phyloP scores from a whole-genome alignment of 2,113 vertebrate genomes.

The Sialia sialis region DNA sequence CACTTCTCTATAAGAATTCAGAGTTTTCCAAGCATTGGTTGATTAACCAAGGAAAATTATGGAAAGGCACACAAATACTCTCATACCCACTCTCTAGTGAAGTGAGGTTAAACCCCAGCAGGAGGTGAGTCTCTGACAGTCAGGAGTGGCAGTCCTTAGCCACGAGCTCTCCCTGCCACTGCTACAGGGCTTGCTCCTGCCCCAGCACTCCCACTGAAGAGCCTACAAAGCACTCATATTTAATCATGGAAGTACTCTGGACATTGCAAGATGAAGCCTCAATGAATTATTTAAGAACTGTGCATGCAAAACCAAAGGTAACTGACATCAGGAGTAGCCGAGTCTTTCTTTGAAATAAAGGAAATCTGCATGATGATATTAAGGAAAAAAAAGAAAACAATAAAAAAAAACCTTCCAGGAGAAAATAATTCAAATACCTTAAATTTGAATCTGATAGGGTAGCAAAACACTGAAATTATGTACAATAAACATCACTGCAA shows the following conservation, averaged over 20 bases:
- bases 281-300: slow-evolving; percentile 27
- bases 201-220: not conserved
- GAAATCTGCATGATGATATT: not conserved
- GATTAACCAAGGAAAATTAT: not conserved
- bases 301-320: not conserved
- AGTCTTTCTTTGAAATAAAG: not conserved
- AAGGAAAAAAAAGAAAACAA: not conserved
- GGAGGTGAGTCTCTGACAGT: not conserved
- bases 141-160: not conserved
- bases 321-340: not conserved
- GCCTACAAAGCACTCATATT: not conserved
- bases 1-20: not conserved
- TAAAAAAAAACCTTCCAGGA: not conserved
- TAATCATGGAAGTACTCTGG: not conserved
- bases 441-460: not conserved
- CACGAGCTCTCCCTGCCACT: not conserved
- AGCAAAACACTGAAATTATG: not conserved
- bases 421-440: not conserved
- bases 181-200: not conserved
- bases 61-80: not conserved
- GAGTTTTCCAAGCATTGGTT: not conserved
- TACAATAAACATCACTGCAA: not conserved
- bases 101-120: not conserved
- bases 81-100: not conserved
- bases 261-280: not conserved